Conservation (phyloP, 2,797 vertebrate genomes). For the Diplodus sargus region DNA sequence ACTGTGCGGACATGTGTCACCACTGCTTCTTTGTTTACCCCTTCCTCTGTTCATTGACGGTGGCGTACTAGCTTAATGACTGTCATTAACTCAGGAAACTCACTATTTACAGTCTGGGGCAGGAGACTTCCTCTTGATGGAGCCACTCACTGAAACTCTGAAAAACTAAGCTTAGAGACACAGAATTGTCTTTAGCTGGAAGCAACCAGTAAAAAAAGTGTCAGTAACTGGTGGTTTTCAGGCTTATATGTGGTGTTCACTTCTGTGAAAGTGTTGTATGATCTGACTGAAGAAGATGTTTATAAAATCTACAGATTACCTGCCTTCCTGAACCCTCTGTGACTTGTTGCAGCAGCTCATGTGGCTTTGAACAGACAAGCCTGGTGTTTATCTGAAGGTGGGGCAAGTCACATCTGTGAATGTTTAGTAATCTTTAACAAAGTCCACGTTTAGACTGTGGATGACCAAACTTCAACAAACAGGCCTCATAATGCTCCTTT, state of each 20-base stretch:
- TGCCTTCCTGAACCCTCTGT: constrained; percentile 3
- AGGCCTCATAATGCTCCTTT: not conserved
- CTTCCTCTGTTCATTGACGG: constrained; percentile 7
- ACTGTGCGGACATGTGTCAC: constrained; percentile 24
- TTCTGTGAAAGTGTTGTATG: not conserved
- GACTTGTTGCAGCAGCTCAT: not conserved
- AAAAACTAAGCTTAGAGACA: too few species aligned
- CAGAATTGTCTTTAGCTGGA: not conserved
- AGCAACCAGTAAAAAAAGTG: not conserved
- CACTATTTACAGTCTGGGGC: not conserved
- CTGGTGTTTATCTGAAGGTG: constrained; percentile 30
- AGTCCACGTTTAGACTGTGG: constrained; percentile 20
- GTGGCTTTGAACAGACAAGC: not conserved
- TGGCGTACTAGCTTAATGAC: not conserved
- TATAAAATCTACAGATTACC: not conserved
- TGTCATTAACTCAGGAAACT: not conserved
- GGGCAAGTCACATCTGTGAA: constrained; percentile 24
- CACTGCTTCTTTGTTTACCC: constrained; percentile 17
- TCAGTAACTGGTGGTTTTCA: not conserved
- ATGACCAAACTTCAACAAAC: constrained; percentile 5
- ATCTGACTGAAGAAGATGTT: not conserved
- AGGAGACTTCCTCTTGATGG: constrained; percentile 3
- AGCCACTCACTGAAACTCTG: not conserved
- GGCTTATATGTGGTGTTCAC: not conserved
- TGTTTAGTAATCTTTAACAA: constrained; percentile 29